phyloP scores from a whole-genome alignment of 1,140 invertebrate species.

The Heterodera schachtii region DNA sequence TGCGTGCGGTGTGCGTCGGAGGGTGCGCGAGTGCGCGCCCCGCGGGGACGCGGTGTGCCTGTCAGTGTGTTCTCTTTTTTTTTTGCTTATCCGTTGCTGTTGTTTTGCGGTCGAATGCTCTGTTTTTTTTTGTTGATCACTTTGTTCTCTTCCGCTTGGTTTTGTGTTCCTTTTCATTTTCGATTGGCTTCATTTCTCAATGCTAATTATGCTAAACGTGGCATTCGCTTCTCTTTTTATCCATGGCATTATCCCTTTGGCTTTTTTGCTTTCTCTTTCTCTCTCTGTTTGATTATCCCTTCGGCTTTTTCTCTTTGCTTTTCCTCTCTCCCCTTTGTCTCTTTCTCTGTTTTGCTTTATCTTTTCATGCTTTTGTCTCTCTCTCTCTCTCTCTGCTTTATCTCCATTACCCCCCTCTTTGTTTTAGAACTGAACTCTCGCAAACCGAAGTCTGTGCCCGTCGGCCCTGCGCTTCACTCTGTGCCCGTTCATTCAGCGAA shows the following conservation, averaged over 20 bases:
- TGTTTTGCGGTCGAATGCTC: not conserved
- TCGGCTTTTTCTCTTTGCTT: too few relatives aligned
- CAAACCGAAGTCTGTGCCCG: constrained; percentile 61
- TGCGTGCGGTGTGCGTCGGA: constrained; percentile 54
- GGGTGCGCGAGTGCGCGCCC: constrained; percentile 54
- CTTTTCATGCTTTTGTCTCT: too few relatives aligned
- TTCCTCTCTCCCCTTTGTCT: too few relatives aligned
- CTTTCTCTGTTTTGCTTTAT: not conserved
- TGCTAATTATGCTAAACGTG: too few relatives aligned
- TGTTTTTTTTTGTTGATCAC: not conserved
- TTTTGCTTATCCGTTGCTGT: not conserved
- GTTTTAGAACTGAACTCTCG: constrained; percentile 55
- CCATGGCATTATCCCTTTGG: too few relatives aligned
- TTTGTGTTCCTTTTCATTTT: not conserved
- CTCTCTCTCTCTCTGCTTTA: not conserved
- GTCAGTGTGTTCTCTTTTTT: constrained; percentile 45
- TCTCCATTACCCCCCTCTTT: not conserved
- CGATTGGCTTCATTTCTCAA: not conserved
- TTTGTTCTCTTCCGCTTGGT: constrained; percentile 25
- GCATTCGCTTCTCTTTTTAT: too few relatives aligned
- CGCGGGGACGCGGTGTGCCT: constrained; percentile 47
- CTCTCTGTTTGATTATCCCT: too few relatives aligned
- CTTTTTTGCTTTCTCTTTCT: too few relatives aligned
- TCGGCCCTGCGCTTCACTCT: constrained; percentile 59
- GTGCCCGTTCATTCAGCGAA: constrained; percentile 50